phyloP scores from a whole-genome alignment of 2,797 vertebrate genomes.

The Falco biarmicus region DNA sequence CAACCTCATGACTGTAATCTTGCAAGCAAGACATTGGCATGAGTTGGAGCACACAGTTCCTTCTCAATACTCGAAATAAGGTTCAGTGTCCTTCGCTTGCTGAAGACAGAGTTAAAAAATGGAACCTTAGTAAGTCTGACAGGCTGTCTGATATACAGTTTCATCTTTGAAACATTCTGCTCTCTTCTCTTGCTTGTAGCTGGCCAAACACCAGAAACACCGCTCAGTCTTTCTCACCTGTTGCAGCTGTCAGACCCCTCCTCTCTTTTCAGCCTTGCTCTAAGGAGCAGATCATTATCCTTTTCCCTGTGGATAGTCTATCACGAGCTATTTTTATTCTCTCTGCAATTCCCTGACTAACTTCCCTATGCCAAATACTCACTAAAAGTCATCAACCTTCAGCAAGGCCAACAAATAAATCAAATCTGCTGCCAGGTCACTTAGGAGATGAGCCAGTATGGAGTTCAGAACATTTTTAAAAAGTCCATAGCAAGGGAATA shows the following conservation, averaged over 20 bases:
- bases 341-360: constrained; percentile 11
- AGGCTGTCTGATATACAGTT: background rate
- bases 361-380: constrained; percentile 29
- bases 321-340: constrained; percentile 44
- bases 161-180: background rate
- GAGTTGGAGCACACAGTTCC: background rate
- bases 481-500: background rate
- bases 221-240: background rate
- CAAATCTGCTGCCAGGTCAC: constrained; percentile 49
- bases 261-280: background rate
- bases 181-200: background rate
- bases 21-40: background rate
- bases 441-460: constrained; percentile 34
- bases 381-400: constrained; percentile 57
- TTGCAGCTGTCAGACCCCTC: background rate
- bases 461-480: constrained; percentile 23
- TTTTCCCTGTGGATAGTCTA: background rate
- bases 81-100: background rate
- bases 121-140: background rate
- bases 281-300: background rate
- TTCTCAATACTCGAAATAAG: background rate
- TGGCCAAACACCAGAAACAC: background rate
- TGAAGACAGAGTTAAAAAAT: background rate
- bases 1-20: background rate
- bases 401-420: constrained; percentile 52